Evolutionary conservation across 2,113 vertebrate genomes (phyloP).

Genomic region (Geococcyx californianus): DNA sequence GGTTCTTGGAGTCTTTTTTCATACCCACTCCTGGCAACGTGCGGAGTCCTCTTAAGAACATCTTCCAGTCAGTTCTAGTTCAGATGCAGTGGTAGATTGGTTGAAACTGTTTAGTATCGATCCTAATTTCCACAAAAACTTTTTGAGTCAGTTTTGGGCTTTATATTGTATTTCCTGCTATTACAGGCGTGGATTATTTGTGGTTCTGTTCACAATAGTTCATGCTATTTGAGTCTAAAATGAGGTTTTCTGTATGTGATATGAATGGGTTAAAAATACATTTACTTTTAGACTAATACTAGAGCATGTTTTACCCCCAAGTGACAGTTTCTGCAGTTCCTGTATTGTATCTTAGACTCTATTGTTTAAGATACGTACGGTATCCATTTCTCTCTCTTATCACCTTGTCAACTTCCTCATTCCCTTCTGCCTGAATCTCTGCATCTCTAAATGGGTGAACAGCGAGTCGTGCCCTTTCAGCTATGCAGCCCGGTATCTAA

Average conservation of each 20-base stretch:
- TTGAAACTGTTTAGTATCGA: fast-evolving
- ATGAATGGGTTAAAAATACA: neutral
- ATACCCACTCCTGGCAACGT: neutral
- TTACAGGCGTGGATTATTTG: neutral
- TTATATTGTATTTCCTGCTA: neutral
- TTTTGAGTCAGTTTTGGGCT: neutral
- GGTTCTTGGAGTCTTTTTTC: neutral
- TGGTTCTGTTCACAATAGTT: neutral
- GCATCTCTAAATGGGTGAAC: neutral
- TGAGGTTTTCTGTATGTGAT: neutral
- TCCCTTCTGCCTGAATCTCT: neutral
- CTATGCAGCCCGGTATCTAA: neutral
- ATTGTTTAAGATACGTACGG: neutral
- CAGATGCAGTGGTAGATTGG: neutral
- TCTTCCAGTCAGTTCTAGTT: neutral
- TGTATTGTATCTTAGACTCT: neutral
- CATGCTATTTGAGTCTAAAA: neutral
- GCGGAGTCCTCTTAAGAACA: neutral
- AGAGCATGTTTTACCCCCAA: neutral
- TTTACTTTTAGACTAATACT: neutral
- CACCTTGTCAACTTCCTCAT: neutral
- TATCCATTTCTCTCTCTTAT: neutral
- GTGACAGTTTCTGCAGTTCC: neutral
- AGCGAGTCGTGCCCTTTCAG: neutral
- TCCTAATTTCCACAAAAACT: neutral